phyloP scores from a whole-genome alignment of 1,140 invertebrate genomes.

The Lepidurus packardi region DNA sequence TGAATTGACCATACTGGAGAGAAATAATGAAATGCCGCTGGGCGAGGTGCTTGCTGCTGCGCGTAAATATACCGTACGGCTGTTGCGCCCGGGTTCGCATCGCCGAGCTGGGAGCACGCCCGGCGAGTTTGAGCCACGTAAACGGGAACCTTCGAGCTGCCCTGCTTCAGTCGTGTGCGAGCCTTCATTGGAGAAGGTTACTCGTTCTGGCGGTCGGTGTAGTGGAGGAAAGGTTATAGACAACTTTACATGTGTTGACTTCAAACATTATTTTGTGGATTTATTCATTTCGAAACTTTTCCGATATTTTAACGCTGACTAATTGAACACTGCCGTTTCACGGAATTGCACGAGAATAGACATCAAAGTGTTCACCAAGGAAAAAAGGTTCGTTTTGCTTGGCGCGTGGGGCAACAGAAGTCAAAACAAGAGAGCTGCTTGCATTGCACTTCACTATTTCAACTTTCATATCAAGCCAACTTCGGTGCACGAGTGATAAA shows the following conservation, averaged over 20 bases:
- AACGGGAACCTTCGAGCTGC: neutral
- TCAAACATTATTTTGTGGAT: too few species aligned
- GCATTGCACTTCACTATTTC: neutral
- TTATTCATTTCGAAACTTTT: too few species aligned
- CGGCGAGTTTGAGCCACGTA: conserved; percentile 9
- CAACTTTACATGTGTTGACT: too few species aligned
- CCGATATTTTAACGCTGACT: too few species aligned
- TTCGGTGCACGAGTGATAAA: neutral
- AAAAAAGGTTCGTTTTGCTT: neutral
- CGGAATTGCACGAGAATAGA: too few species aligned
- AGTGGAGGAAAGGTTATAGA: too few species aligned
- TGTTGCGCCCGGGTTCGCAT: neutral
- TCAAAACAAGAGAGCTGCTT: neutral
- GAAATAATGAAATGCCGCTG: neutral
- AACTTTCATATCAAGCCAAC: neutral
- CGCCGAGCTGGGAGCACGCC: neutral
- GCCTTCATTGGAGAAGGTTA: neutral
- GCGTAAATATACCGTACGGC: conserved; percentile 7
- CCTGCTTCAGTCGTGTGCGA: neutral
- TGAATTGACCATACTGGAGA: neutral
- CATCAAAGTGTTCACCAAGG: neutral
- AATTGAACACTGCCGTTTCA: too few species aligned
- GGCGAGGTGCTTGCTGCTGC: neutral
- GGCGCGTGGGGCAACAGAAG: neutral
- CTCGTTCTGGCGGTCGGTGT: neutral